phyloP scores from a whole-genome alignment of 64 coral and sea anemone genomes.

The Pachyseris speciosa region DNA sequence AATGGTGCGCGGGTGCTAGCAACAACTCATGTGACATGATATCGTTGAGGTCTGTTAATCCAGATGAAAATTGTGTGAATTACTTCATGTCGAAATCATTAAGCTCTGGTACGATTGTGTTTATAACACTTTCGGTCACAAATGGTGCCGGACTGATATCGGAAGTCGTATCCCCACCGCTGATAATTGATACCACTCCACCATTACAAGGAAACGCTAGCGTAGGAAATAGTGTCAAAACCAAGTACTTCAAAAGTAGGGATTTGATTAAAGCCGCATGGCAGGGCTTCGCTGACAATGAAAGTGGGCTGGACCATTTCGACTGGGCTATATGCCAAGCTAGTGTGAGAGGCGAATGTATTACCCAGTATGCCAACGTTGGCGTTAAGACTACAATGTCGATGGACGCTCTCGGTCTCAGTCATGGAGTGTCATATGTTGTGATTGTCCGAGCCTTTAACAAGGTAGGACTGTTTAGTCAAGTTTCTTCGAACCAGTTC shows the following conservation, averaged over 20 bases:
- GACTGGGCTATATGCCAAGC: conserved; percentile 54
- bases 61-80: not conserved
- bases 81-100: conserved; percentile 16
- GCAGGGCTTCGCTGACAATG: conserved; percentile 54
- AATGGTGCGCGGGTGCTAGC: conserved; percentile 62
- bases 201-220: conserved; percentile 32
- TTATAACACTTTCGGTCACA: conserved; percentile 17
- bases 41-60: conserved; percentile 15
- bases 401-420: conserved; percentile 2
- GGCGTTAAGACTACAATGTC: conserved; percentile 27
- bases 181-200: conserved; percentile 53
- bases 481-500: conserved; percentile 36
- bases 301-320: conserved; percentile 53
- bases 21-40: conserved; percentile 55
- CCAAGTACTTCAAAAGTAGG: not conserved
- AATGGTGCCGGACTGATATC: conserved; percentile 54
- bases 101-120: conserved; percentile 35
- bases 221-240: conserved; percentile 1
- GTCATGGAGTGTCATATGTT: conserved; percentile 46
- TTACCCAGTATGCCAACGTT: conserved; percentile 48
- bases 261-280: conserved; percentile 33
- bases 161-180: not conserved
- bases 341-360: not conserved
- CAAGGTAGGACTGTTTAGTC: conserved; percentile 37
- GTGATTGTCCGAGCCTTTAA: conserved; percentile 58